Percentiles rank a stretch among this genome's conserved stretches.
These are phyloP conservation scores for Brachionus koreanus DNA, from an alignment of 1,140 invertebrate genomes.

Conservation along the genomic window DNA sequence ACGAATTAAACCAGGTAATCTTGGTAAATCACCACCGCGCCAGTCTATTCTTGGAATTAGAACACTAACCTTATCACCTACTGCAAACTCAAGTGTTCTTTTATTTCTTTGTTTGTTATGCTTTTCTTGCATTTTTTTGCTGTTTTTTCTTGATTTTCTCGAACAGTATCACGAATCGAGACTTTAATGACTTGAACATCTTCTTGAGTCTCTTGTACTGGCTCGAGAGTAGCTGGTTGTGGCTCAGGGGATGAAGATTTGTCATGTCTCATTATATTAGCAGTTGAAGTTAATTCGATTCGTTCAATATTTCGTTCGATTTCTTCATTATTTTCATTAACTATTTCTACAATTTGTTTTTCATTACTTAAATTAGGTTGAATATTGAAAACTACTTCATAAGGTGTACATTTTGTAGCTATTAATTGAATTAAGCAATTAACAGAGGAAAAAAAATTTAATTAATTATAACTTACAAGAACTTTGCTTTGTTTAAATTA, in stretches of 20 bases:
- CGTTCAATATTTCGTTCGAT: neutral
- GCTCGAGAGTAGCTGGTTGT: too few species aligned
- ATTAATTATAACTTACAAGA: too few species aligned
- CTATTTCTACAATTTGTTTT: neutral
- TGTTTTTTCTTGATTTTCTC: neutral
- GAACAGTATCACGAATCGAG: too few species aligned
- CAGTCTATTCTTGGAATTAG: neutral
- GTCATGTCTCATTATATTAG: too few species aligned
- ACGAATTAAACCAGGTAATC: neutral
- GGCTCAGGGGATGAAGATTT: too few species aligned
- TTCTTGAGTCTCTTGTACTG: too few species aligned
- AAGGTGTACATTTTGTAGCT: neutral
- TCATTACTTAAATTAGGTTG: neutral
- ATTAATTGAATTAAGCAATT: too few species aligned
- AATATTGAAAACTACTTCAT: neutral
- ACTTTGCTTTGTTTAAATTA: too few species aligned
- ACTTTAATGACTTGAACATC: neutral
- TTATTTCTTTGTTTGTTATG: slow-evolving; percentile 18
- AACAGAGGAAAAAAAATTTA: too few species aligned
- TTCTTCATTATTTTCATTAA: neutral
- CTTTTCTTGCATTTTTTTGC: slow-evolving; percentile 15
- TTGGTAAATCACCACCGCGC: neutral
- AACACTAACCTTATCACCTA: slow-evolving; percentile 7
- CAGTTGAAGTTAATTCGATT: too few species aligned
- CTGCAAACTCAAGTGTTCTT: neutral